Percentiles rank a stretch among this genome's conserved stretches.
Evolutionary conservation across 2,888 invertebrate species (phyloP).

Genomic region (Polyploca ridens): DNA sequence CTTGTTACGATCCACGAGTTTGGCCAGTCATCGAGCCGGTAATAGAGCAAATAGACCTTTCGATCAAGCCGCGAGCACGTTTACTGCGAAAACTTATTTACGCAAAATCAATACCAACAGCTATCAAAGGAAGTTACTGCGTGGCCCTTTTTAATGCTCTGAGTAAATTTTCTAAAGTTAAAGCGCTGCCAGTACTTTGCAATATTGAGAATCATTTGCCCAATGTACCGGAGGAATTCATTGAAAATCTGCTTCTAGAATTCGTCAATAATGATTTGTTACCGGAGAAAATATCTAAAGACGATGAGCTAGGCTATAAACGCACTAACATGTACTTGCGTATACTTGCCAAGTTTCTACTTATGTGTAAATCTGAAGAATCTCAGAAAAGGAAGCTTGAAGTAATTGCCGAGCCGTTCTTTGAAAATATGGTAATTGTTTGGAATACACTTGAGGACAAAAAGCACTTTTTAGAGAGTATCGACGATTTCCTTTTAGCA

Average conservation of each 20-base stretch:
- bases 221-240: constrained; percentile 35
- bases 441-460: constrained; percentile 18
- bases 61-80: constrained; percentile 23
- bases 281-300: constrained; percentile 21
- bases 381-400: constrained; percentile 40
- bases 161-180: constrained; percentile 26
- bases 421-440: constrained; percentile 39
- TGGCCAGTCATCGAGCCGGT: constrained; percentile 54
- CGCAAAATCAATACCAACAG: constrained; percentile 36
- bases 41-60: constrained; percentile 39
- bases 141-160: constrained; percentile 41
- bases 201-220: constrained; percentile 41
- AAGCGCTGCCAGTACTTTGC: constrained; percentile 34
- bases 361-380: constrained; percentile 44
- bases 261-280: constrained; percentile 33
- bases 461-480: constrained; percentile 11
- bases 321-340: constrained; percentile 36
- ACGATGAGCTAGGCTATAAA: background rate
- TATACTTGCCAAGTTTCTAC: constrained; percentile 53
- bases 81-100: constrained; percentile 24
- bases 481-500: constrained; percentile 40
- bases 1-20: constrained; percentile 34
- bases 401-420: constrained; percentile 43
- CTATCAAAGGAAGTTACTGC: constrained; percentile 53
- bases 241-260: constrained; percentile 33